Conservation (phyloP, 1,140 invertebrate species). For the Pristionchus pacificus region DNA sequence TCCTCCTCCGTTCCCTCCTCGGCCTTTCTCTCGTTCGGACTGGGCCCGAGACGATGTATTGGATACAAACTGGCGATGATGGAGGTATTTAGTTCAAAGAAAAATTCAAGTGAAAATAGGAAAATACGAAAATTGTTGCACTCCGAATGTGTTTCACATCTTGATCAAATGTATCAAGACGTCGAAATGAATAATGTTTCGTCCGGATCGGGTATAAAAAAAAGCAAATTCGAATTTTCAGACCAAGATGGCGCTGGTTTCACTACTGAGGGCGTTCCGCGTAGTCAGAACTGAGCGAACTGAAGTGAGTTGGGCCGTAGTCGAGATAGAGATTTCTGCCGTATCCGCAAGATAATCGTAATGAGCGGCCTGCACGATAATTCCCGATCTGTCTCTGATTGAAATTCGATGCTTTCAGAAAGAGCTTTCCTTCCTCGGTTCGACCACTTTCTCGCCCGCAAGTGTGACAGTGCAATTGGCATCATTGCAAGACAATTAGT, state of each 20-base stretch:
- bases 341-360: no score
- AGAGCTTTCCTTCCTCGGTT: not conserved
- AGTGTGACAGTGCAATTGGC: no score
- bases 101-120: no score
- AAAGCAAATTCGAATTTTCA: not conserved
- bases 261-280: not conserved
- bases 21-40: not conserved
- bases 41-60: not conserved
- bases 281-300: no score
- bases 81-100: no score
- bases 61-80: not conserved
- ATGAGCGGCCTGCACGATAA: not conserved
- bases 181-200: not conserved
- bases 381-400: not conserved
- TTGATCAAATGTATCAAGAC: not conserved
- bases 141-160: not conserved
- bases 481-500: no score
- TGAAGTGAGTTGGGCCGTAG: no score
- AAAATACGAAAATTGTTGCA: not conserved
- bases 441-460: not conserved
- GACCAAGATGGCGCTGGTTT: not conserved
- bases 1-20: no score
- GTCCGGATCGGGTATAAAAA: not conserved
- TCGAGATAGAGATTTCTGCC: no score
- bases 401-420: not conserved